Evolutionary conservation across 2,113 vertebrate species (phyloP).

Genomic region (Lagopus muta): DNA sequence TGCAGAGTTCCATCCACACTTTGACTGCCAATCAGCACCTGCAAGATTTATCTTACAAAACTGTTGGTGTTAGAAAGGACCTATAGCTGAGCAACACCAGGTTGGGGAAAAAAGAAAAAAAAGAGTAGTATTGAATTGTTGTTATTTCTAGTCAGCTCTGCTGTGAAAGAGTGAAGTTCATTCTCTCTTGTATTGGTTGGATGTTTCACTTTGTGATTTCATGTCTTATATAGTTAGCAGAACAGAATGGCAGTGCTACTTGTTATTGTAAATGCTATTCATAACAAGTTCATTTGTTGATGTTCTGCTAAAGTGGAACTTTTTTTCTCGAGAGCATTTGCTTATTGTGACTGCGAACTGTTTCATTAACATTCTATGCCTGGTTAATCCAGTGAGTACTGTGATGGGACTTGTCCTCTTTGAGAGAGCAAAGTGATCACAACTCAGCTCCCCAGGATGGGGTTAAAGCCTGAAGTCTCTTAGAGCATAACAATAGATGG

Average conservation of each 20-base stretch:
- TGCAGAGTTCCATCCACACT: background rate
- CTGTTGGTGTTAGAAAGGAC: background rate
- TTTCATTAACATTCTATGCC: conserved; percentile 5
- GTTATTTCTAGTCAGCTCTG: conserved; percentile 10
- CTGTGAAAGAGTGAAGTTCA: background rate
- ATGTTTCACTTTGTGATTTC: conserved; percentile 15
- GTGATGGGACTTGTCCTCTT: background rate
- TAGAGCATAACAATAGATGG: background rate
- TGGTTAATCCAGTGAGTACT: background rate
- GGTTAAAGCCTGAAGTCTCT: background rate
- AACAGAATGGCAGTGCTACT: conserved; percentile 23
- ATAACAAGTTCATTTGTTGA: conserved; percentile 43
- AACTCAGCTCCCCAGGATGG: background rate
- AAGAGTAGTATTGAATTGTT: background rate
- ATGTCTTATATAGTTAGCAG: background rate
- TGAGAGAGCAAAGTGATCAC: background rate
- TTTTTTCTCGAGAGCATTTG: conserved; percentile 26
- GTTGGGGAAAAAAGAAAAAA: background rate
- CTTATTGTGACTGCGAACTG: conserved; percentile 33
- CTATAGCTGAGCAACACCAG: background rate
- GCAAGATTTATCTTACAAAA: background rate
- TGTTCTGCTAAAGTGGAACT: conserved; percentile 1
- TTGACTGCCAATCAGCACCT: background rate
- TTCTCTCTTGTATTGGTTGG: background rate
- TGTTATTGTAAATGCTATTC: conserved; percentile 44